Evolutionary conservation across 2,888 invertebrate genomes (phyloP), one percentile per base, ranked within the genome.

Genomic region (Morpho deidamia): DNA sequence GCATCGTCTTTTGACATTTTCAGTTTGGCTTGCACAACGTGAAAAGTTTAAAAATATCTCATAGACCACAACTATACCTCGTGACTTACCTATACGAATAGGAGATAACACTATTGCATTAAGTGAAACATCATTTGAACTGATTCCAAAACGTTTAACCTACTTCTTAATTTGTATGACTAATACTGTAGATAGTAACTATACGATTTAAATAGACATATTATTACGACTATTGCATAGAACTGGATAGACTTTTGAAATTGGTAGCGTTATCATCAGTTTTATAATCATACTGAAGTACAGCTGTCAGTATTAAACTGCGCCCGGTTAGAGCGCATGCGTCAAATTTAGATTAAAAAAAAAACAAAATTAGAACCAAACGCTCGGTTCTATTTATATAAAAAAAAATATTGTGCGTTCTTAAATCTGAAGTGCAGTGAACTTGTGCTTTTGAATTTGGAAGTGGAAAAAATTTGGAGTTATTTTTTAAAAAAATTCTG

Each of bases 381-480:
- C 52, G 57, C 50, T 44, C 60, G 63, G 68, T 64, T 66, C 67
- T 69, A 67, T 75, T 77, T 81, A 71, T 67, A 58, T 56, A 60
- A 71, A 67, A 68, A 61, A 60, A 71, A 66, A 68, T 62, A 63
- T 64, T 64, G 67, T 67, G 68, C 59, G 65, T 70, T 70, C 66
- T 67, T 72, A 79, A 85, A 84, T 70, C 65, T 68, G 71, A 78
- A 85, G 85, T 86, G 83, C 83, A 85, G 87, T 87, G 85, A 81
- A 71, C 82, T 70, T 50, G 59, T 51, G 53, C 51, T 46, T 62
- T 55, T 62, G 56, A 56, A 61, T 60, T 57, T 48, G 50, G 56
- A 55, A 56, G 56, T 58, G 59, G 53, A 43, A 55, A 49, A 63
- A 62, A 55, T 58, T 56, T 53, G 56, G 58, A 56, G 51, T 56